A percentile compares a stretch with the other conserved stretches of the same genome.
phyloP scores from a whole-genome alignment of 1,140 invertebrate species.

The Belonocnema kinseyi region DNA sequence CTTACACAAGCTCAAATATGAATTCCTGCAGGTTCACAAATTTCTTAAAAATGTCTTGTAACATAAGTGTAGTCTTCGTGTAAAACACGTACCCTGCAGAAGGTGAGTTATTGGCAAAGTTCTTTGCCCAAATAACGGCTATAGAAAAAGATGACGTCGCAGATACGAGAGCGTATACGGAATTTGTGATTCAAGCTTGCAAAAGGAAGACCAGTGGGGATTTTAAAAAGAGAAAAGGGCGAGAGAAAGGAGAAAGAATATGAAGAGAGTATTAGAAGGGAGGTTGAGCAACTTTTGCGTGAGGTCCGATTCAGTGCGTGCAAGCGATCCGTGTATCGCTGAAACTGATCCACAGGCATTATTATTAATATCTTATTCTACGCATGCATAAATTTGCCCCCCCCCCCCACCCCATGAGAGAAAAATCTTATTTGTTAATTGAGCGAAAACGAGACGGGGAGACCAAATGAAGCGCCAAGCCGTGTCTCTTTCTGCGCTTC shows the following conservation, averaged over 20 bases:
- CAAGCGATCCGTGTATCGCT: slow-evolving; percentile 51
- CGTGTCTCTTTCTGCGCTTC: no score
- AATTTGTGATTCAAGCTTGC: slow-evolving; percentile 54
- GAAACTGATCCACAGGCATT: slow-evolving; percentile 52
- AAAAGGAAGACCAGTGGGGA: slow-evolving; percentile 52
- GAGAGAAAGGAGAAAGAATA: slow-evolving; percentile 36
- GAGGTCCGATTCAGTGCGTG: slow-evolving; percentile 50
- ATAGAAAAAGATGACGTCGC: slow-evolving; percentile 50
- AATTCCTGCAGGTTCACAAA: not conserved
- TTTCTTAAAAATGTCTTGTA: not conserved
- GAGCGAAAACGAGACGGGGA: slow-evolving; percentile 14
- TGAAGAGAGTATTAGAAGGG: slow-evolving; percentile 25
- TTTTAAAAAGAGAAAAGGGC: slow-evolving; percentile 1
- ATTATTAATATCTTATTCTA: slow-evolving; percentile 56
- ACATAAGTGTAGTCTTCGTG: not conserved
- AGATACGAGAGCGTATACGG: slow-evolving; percentile 45
- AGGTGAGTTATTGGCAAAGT: slow-evolving; percentile 51
- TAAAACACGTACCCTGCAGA: not conserved
- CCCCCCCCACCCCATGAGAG: slow-evolving; percentile 17
- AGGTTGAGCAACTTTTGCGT: slow-evolving; percentile 46
- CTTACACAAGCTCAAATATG: not conserved
- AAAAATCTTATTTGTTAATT: slow-evolving; percentile 34
- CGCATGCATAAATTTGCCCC: slow-evolving; percentile 55
- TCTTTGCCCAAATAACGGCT: slow-evolving; percentile 30
- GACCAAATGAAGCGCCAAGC: not conserved